Evolutionary conservation across 2,113 vertebrate species (phyloP).

Genomic region (Aix galericulata): DNA sequence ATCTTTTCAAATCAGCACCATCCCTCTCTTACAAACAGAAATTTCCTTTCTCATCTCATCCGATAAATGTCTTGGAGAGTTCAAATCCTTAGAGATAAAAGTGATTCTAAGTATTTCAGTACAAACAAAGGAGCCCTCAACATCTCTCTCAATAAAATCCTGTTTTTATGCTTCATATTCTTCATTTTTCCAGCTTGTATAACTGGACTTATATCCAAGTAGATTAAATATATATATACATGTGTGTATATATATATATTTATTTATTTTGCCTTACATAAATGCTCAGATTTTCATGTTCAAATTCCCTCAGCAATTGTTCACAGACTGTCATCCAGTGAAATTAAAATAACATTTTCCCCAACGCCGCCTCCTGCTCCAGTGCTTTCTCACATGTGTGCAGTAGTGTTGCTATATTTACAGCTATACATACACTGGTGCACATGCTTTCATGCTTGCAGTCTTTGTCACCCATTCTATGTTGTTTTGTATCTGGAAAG

Average conservation of each 20-base stretch:
- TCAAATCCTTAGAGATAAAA: not conserved
- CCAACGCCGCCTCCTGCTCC: not conserved
- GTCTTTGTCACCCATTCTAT: not conserved
- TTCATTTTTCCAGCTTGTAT: conserved; percentile 21
- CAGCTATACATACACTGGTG: not conserved
- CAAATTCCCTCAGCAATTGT: not conserved
- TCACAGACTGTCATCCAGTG: not conserved
- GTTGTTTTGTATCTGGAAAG: not conserved
- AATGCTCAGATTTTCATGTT: not conserved
- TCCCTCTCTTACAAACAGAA: not conserved
- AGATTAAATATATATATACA: not conserved
- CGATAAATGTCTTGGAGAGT: not conserved
- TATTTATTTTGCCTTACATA: not conserved
- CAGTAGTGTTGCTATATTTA: not conserved
- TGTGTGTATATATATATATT: too few relatives aligned
- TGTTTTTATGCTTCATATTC: conserved; percentile 35
- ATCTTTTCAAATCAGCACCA: not conserved
- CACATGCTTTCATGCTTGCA: not conserved
- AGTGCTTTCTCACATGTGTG: not conserved
- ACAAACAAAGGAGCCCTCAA: not conserved
- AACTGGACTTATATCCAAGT: not conserved
- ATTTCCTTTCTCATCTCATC: not conserved
- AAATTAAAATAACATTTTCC: conserved; percentile 12
- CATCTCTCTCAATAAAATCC: not conserved
- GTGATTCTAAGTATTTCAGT: not conserved